Conservation (phyloP, 2,888 invertebrate genomes). For the Melanophora roralis region DNA sequence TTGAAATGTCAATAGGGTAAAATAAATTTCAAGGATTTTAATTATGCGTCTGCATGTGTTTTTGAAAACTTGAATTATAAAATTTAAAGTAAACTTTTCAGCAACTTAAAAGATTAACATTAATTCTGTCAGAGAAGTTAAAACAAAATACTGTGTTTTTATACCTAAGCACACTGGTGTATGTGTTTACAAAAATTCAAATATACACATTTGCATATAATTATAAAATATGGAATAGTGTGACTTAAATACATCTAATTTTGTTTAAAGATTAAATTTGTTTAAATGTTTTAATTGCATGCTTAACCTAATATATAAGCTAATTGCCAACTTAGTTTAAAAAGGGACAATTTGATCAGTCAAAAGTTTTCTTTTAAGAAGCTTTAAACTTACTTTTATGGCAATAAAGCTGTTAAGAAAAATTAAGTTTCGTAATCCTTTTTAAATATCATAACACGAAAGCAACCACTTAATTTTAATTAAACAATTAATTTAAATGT, state of each 20-base stretch:
- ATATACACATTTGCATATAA: neutral
- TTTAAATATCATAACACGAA: no score
- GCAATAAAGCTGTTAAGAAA: no score
- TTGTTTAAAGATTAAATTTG: neutral
- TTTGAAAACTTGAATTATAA: neutral
- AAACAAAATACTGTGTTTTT: neutral
- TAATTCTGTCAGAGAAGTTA: neutral
- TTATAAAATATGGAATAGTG: neutral
- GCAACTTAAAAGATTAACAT: slow-evolving; percentile 2
- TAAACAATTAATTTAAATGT: no score
- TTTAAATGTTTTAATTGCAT: neutral
- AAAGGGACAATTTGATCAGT: no score
- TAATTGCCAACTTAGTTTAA: no score
- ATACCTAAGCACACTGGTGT: neutral
- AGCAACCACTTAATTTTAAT: no score
- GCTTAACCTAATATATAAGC: no score
- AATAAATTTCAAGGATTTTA: neutral
- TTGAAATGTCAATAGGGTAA: no score
- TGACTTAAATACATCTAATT: neutral
- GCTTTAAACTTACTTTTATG: no score
- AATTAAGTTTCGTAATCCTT: no score
- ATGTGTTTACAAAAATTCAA: neutral
- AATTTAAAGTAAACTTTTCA: neutral
- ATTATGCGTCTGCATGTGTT: neutral
- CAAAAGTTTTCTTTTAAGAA: no score